Evolutionary conservation across 2,797 vertebrate species (phyloP).

Genomic region (Phoeniculus purpureus): DNA sequence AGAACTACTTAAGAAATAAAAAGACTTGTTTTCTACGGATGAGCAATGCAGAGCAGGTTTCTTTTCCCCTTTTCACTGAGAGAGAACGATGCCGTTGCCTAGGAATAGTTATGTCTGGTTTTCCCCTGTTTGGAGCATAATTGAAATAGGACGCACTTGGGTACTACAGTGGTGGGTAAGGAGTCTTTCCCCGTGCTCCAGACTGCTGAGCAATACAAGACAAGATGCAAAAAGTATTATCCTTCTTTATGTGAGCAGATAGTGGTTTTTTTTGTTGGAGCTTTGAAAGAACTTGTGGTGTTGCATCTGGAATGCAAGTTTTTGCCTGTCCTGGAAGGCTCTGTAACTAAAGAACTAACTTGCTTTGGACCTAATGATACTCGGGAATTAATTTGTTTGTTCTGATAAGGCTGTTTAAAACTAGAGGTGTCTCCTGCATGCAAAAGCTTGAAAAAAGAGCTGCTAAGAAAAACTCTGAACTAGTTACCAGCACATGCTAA

Average conservation of each 20-base stretch:
- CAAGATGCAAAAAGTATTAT: neutral
- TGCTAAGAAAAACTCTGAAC: neutral
- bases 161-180: neutral
- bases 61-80: slow-evolving; percentile 31
- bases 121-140: neutral
- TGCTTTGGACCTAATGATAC: neutral
- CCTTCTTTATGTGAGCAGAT: neutral
- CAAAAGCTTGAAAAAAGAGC: neutral
- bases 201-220: neutral
- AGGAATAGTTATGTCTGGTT: slow-evolving; percentile 17
- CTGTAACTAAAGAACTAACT: neutral
- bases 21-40: neutral
- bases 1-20: slow-evolving; percentile 42
- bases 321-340: neutral
- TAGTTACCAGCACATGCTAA: neutral
- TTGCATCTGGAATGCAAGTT: neutral
- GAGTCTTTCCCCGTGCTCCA: neutral
- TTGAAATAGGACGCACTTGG: slow-evolving; percentile 26
- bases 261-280: neutral
- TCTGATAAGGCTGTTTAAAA: neutral
- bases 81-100: slow-evolving; percentile 35
- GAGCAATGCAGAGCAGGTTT: slow-evolving; percentile 4
- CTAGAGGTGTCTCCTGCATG: neutral
- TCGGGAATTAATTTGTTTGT: neutral
- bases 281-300: neutral